These are phyloP conservation scores for Drosophila pandora DNA, from an alignment of 1,140 invertebrate species.

Conservation along the genomic window DNA sequence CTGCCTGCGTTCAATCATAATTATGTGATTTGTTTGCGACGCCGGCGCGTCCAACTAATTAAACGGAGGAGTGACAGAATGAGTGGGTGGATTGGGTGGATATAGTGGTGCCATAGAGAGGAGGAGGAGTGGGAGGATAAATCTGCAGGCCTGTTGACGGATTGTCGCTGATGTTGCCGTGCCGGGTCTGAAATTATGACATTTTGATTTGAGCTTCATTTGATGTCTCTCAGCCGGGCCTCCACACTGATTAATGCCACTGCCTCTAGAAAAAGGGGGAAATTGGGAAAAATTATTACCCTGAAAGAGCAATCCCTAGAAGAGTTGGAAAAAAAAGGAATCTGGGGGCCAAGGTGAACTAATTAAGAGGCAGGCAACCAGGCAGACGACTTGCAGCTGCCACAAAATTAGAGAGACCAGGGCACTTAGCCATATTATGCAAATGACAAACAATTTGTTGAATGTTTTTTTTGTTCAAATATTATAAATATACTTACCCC, in stretches of 20 bases:
- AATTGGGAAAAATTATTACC: not conserved
- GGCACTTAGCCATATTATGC: slow-evolving; percentile 40
- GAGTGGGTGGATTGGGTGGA: slow-evolving; percentile 5
- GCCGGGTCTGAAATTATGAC: slow-evolving; percentile 63
- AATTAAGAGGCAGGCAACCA: slow-evolving; percentile 37
- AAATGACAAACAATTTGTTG: slow-evolving; percentile 37
- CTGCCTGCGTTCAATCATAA: slow-evolving; percentile 77
- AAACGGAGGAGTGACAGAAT: slow-evolving; percentile 50
- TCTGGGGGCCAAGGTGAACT: slow-evolving; percentile 32
- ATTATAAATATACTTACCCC: not conserved
- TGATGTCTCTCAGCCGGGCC: slow-evolving; percentile 73
- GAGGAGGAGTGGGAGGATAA: not conserved
- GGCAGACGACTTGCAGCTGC: slow-evolving; percentile 33
- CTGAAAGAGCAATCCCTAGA: too few species aligned
- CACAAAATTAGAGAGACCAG: not conserved
- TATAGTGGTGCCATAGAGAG: not conserved
- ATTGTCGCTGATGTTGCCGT: slow-evolving; percentile 71
- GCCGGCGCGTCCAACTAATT: slow-evolving; percentile 68
- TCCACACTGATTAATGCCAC: slow-evolving; percentile 53
- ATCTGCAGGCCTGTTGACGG: slow-evolving; percentile 58
- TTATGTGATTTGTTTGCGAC: slow-evolving; percentile 79
- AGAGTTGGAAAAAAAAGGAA: not conserved
- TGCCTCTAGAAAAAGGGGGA: not conserved
- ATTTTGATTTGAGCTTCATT: slow-evolving; percentile 79
- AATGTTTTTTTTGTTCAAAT: not conserved